Evolutionary conservation across 2,888 invertebrate species (phyloP).

Genomic region (Leptopilina myrica): DNA sequence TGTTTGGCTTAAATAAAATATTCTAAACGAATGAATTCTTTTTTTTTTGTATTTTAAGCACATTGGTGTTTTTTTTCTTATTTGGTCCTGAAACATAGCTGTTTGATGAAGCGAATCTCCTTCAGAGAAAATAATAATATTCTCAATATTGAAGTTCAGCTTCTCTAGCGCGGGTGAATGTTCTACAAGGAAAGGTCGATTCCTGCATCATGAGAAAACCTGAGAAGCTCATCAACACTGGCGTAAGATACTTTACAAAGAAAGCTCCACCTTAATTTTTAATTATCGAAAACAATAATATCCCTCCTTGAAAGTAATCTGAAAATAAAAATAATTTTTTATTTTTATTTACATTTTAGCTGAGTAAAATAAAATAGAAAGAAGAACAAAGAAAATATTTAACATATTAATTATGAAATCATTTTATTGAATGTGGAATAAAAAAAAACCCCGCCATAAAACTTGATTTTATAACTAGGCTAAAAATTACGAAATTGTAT

Average conservation of each 20-base stretch:
- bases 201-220: constrained; percentile 30
- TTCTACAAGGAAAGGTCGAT: constrained; percentile 53
- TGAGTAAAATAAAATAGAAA: no score
- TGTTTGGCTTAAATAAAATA: not conserved
- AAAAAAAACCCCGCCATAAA: no score
- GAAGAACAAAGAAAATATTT: no score
- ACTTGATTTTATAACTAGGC: no score
- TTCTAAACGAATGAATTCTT: not conserved
- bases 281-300: not conserved
- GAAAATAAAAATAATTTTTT: no score
- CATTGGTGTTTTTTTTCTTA: constrained; percentile 38
- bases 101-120: constrained; percentile 47
- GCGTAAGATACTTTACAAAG: constrained; percentile 1
- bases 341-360: no score
- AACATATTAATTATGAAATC: no score
- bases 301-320: no score
- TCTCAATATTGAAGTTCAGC: constrained; percentile 48
- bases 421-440: no score
- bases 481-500: no score
- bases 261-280: not conserved
- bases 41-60: constrained; percentile 16
- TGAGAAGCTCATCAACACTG: constrained; percentile 11
- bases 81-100: constrained; percentile 45
- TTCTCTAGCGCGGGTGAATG: constrained; percentile 52
- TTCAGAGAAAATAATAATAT: constrained; percentile 39